Conservation (phyloP, 2,888 invertebrate genomes). For the Amblyjoppa proteus region DNA sequence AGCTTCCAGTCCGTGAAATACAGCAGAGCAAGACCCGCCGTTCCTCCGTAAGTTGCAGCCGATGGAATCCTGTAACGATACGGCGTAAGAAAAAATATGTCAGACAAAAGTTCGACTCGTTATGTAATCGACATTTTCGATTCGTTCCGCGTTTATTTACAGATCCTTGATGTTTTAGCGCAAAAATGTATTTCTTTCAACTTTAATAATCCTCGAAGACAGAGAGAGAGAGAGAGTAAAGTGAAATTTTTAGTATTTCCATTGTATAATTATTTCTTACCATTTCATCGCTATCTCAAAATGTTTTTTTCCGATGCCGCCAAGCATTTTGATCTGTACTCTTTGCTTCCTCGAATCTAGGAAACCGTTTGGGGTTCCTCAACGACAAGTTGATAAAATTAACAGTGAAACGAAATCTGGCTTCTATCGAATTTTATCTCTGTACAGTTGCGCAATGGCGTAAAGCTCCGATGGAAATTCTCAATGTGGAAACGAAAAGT, state of each 20-base stretch:
- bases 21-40: conserved; percentile 87
- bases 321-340: conserved; percentile 24
- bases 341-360: not conserved
- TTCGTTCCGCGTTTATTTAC: not conserved
- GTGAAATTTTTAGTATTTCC: not conserved
- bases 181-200: not conserved
- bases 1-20: conserved; percentile 94
- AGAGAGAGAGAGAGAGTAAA: not conserved
- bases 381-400: not conserved
- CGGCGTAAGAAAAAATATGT: not conserved
- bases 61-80: conserved; percentile 86
- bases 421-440: not conserved
- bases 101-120: not conserved
- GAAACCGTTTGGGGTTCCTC: not conserved
- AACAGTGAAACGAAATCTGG: not conserved
- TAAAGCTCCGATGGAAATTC: not conserved
- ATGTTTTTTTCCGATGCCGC: conserved; percentile 51
- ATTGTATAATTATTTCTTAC: conserved; percentile 48
- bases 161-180: not conserved
- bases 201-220: not conserved
- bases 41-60: conserved; percentile 88
- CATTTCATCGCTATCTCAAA: conserved; percentile 64
- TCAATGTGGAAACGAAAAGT: not conserved
- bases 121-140: conserved; percentile 24
- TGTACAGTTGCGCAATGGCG: not conserved